phyloP scores from a whole-genome alignment of 2,113 vertebrate species.

The Cavia porcellus region DNA sequence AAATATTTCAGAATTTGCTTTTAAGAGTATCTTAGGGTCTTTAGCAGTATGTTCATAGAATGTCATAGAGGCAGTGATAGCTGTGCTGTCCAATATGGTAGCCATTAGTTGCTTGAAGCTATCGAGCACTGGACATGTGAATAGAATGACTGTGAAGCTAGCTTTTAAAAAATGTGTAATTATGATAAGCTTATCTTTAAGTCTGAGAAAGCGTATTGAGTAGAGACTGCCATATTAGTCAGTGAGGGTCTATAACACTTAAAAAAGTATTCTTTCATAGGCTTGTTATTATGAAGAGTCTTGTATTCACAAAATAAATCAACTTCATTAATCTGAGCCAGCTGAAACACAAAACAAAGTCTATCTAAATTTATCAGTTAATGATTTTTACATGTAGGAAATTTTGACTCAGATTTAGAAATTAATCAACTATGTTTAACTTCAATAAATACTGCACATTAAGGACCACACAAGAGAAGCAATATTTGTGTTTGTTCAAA shows the following conservation, averaged over 20 bases:
- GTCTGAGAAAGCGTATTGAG: not conserved
- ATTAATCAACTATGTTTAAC: constrained; percentile 36
- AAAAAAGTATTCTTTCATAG: not conserved
- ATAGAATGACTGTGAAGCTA: not conserved
- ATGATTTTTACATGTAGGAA: constrained; percentile 28
- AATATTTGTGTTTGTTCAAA: constrained; percentile 50
- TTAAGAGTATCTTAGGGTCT: not conserved
- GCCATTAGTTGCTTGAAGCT: not conserved
- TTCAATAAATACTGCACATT: constrained; percentile 41
- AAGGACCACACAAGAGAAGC: constrained; percentile 1
- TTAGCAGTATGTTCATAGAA: not conserved
- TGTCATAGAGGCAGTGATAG: not conserved
- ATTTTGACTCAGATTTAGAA: constrained; percentile 48
- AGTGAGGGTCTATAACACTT: not conserved
- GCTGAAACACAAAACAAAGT: constrained; percentile 13
- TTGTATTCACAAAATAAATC: constrained; percentile 47
- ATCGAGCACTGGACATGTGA: not conserved
- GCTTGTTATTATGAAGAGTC: not conserved
- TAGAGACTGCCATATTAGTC: not conserved
- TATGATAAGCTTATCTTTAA: constrained; percentile 26
- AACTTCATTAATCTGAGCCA: not conserved
- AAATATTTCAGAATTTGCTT: constrained; percentile 11
- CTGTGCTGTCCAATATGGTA: too few relatives aligned
- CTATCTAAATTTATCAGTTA: constrained; percentile 11
- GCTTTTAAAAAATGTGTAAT: not conserved